Base-by-base conservation (phyloP, 2,888 invertebrate species). In the Phortica magna region DNA sequence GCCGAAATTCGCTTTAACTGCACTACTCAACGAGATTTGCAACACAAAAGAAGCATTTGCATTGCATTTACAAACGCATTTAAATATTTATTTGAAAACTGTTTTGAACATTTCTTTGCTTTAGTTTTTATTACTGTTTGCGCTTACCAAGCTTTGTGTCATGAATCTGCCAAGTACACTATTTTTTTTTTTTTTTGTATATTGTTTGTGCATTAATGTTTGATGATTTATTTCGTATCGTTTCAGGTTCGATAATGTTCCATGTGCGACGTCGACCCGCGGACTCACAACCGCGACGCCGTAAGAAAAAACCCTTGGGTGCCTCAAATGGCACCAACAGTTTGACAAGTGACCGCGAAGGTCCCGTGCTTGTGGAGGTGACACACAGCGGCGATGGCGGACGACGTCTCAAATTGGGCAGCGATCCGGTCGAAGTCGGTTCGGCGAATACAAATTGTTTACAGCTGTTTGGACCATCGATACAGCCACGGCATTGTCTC, bases 401-500 rank as follows among this genome's bases (percentile, higher is more conserved):
- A 76, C 93, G 95, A 55, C 94, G 94, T 75, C 93, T 95, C 76
- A 93, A 94, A 83, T 92, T 95, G 83, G 92, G 92, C 77, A 93
- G 93, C 74, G 94, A 94, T 88, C 95, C 95, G 74, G 93, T 95
- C 84, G 95, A 95, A 93, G 95, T 95, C 90, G 95, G 95, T 1
- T 95, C 93, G 90, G 97, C 94, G 93, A 99, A 94, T 93, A 97
- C 95, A 88, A 95, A 94, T 83, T 94, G 94, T 79, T 93, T 97
- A 74, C 96, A 96, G 90, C 93, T 97, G 78, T 96, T 96, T 90
- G 98, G 98, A 14, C 96, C 98, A 31, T 97, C 97, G 85, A 97
- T 99, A 83, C 97, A 97, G 93, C 95, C 98, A 12, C 94, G 98
- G 75, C 99, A 99, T 92, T 99, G 99, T 93, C 97, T 98, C 86